Percentiles rank a stretch among this genome's conserved stretches.
These are phyloP conservation scores for Spea multiplicata DNA, from an alignment of 2,113 vertebrate genomes.

Conservation along the genomic window DNA sequence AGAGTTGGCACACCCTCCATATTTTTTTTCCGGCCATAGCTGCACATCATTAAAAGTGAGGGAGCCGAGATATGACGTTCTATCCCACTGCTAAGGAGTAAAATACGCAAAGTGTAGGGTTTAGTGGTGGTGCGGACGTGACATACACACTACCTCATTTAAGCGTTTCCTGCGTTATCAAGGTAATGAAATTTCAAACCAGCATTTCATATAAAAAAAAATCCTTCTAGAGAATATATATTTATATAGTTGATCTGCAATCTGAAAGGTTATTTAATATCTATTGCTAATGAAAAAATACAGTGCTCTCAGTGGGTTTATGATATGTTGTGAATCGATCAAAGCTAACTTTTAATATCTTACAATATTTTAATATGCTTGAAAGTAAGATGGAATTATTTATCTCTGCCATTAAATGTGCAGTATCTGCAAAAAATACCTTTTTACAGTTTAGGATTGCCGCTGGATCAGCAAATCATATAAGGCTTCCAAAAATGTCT, in stretches of 20 bases:
- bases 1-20: no score
- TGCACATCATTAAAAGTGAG: no score
- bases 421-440: conserved; percentile 18
- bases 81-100: no score
- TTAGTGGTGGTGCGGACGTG: no score
- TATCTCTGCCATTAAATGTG: conserved; percentile 44
- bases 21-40: no score
- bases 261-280: conserved; percentile 15
- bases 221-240: not conserved
- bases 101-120: no score
- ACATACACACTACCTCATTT: no score
- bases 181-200: not conserved
- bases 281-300: not conserved
- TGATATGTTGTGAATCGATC: conserved; percentile 31
- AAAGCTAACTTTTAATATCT: conserved; percentile 34
- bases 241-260: conserved; percentile 1
- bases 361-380: conserved; percentile 42
- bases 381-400: conserved; percentile 40
- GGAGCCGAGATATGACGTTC: no score
- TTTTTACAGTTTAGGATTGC: conserved; percentile 14
- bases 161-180: no score
- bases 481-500: conserved; percentile 26
- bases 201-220: not conserved
- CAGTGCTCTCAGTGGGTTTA: not conserved
- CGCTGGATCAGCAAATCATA: conserved; percentile 32